phyloP scores from a whole-genome alignment of 2,888 invertebrate species.

The Heteromyza rotundicornis region DNA sequence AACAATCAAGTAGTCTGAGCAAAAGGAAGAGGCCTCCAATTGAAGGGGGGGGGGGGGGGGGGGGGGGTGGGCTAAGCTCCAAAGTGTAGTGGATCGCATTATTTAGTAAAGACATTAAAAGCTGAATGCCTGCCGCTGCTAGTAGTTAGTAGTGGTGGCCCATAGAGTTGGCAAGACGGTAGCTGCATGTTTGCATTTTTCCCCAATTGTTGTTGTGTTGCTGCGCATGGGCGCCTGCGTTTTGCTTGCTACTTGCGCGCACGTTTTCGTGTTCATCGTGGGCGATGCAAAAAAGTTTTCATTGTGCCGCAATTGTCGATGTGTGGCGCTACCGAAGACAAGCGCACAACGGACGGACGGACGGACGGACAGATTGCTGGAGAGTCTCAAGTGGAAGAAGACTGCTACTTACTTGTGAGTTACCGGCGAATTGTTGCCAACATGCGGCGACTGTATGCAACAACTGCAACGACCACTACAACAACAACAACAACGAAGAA shows the following conservation, averaged over 20 bases:
- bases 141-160: no score
- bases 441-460: not conserved
- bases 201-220: conserved; percentile 31
- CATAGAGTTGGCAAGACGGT: conserved; percentile 29
- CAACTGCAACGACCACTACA: not conserved
- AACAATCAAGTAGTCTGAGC: conserved; percentile 6
- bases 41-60: not conserved
- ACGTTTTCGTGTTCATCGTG: conserved; percentile 48
- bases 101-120: conserved; percentile 38
- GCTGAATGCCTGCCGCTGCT: conserved; percentile 11
- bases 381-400: not conserved
- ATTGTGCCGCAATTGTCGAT: not conserved
- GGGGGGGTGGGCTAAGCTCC: not conserved
- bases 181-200: conserved; percentile 48
- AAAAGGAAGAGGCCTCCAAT: no score
- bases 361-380: no score
- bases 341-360: not conserved
- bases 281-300: conserved; percentile 22
- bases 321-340: conserved; percentile 1
- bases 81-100: conserved; percentile 20
- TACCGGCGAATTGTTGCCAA: not conserved
- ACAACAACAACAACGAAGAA: conserved; percentile 3
- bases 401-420: not conserved
- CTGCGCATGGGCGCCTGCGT: conserved; percentile 39
- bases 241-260: conserved; percentile 31